These are phyloP conservation scores for Pachyseris speciosa DNA, from an alignment of 64 coral and sea anemone species.

Conservation along the genomic window DNA sequence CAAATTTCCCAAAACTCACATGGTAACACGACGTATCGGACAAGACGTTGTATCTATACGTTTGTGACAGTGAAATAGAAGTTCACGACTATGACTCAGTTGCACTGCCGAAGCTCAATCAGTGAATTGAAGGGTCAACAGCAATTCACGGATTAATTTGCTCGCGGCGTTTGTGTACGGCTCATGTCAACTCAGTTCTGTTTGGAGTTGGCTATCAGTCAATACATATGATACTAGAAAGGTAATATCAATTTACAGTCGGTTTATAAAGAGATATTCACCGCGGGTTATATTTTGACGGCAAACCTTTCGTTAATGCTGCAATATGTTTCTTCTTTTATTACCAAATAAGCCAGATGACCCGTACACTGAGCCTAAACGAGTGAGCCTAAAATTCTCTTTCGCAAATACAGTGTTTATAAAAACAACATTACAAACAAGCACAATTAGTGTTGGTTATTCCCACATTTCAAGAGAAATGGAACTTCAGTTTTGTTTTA, in stretches of 20 bases:
- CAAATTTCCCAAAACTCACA: neutral
- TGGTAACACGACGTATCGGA: neutral
- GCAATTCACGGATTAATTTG: constrained; percentile 49
- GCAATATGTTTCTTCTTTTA: neutral
- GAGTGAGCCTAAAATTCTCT: neutral
- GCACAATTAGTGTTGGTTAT: neutral
- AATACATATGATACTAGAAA: neutral
- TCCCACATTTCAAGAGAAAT: neutral
- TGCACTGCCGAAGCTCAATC: neutral
- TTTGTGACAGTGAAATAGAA: neutral
- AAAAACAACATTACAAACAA: neutral
- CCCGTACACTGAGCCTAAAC: neutral
- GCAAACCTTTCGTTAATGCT: neutral
- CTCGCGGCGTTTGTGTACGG: neutral
- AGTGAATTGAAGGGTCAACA: constrained; percentile 1
- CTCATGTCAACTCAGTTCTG: neutral
- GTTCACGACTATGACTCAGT: too few relatives aligned
- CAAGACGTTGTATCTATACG: neutral
- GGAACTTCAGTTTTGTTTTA: neutral
- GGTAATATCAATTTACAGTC: constrained; percentile 9
- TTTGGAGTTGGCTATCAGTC: neutral
- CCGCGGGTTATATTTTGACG: neutral
- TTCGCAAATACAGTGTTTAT: neutral
- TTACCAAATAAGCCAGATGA: too few relatives aligned
- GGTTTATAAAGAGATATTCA: neutral